Conservation (phyloP, 2,888 invertebrate genomes). For the Teleiodes luculella region DNA sequence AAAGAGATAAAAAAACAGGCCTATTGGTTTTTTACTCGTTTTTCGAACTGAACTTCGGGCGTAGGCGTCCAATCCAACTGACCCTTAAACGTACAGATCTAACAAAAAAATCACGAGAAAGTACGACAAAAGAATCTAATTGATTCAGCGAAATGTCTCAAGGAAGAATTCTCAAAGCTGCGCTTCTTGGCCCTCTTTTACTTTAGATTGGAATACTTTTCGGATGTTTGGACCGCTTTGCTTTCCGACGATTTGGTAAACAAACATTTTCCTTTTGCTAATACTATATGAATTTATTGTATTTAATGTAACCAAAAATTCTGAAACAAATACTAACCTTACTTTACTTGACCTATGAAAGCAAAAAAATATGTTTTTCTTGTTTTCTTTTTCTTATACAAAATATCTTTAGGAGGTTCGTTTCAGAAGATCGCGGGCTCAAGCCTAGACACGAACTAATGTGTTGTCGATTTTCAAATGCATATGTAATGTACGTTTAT, state of each 20-base stretch:
- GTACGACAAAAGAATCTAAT: slow-evolving; percentile 67
- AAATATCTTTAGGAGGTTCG: too few species aligned
- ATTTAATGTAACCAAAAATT: background rate
- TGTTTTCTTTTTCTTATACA: too few species aligned
- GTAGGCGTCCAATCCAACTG: background rate
- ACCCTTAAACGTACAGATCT: slow-evolving; percentile 29
- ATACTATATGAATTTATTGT: background rate
- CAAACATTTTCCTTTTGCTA: background rate
- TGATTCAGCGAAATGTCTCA: slow-evolving; percentile 56
- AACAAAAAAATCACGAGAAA: slow-evolving; percentile 61
- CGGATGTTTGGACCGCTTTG: background rate
- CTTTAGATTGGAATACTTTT: slow-evolving; percentile 13
- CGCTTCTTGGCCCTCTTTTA: slow-evolving; percentile 3
- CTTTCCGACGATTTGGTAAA: background rate
- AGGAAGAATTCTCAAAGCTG: slow-evolving; percentile 27
- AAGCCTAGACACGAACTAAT: too few species aligned
- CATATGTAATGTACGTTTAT: too few species aligned
- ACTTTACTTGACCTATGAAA: too few species aligned
- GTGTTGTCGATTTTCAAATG: too few species aligned
- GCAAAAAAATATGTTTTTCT: too few species aligned
- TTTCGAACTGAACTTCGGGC: too few species aligned
- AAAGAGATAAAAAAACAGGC: too few species aligned
- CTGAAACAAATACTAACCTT: too few species aligned
- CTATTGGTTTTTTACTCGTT: too few species aligned
- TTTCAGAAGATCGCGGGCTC: too few species aligned